Base-by-base conservation (phyloP, 2,797 vertebrate species). In the Anguilla anguilla region DNA sequence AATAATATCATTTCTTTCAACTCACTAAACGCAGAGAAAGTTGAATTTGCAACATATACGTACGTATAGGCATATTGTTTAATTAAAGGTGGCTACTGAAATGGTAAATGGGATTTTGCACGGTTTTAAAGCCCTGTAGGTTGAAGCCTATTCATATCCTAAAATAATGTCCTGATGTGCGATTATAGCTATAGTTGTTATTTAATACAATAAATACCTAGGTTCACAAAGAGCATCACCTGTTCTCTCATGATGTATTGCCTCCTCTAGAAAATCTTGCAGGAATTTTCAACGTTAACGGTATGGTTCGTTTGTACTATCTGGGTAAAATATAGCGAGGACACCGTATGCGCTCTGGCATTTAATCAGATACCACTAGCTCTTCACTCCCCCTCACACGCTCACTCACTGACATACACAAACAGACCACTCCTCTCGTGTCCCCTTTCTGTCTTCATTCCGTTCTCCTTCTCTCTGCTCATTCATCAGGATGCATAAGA, bases 401-500 rank as follows among this genome's bases (percentile, higher is more conserved):
- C 82, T 86, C 49, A 55, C 43, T 77, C 67, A 64, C 61, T 72
- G 64, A 86, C 72, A 67, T 43, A 35, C 81, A 81, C 81, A 87
- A 82, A 86, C 84, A 81, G 85, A 86, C 88, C 59, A 85, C 86
- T 83, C 84, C 87, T 87, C 67, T 57, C 59, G 79, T 89, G 85
- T 64, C 61, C 59, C 46, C 49, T 87, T 53, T 85, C 57, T 57
- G 64, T 88, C 86, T 67, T 79, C 85, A 82, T 88, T 25, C 85
- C 86, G 35, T 81, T 69, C 59, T 51, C 88, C 79, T 88, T 77
- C 89, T 79, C 87, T 89, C 87, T 90, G 87, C 69, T 87, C 91
- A 91, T 90, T 91, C 92, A 89, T 91, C 86, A 81, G 88, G 77
- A 90, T 87, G 81, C 84, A 91, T 93, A 91, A 91, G 94, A 92